A percentile compares a stretch with the other conserved stretches of the same genome.
Conservation (phyloP, 1,140 invertebrate genomes). For the Drosophila pallidifrons region DNA sequence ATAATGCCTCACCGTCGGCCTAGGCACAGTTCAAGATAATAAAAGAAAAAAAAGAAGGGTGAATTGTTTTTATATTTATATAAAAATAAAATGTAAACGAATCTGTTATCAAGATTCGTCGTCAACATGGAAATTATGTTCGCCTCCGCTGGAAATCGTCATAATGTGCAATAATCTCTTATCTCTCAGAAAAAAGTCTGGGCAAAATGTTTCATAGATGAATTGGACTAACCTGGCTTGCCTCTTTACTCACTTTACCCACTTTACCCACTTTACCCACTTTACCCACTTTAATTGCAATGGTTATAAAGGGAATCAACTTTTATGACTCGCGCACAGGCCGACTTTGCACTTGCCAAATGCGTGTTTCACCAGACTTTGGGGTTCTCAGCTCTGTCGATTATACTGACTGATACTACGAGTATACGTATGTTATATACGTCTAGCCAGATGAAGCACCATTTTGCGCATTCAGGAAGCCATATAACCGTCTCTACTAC, state of each 20-base stretch:
- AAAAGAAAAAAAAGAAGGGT: constrained; percentile 10
- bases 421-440: background rate
- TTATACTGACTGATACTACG: constrained; percentile 27
- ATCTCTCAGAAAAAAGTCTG: constrained; percentile 37
- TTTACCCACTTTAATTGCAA: constrained; percentile 46
- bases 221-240: constrained; percentile 29
- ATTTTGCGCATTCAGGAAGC: constrained; percentile 34
- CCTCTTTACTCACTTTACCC: constrained; percentile 9
- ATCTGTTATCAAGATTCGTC: constrained; percentile 36
- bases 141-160: constrained; percentile 25
- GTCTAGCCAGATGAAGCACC: constrained; percentile 14
- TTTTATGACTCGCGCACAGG: constrained; percentile 41
- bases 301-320: constrained; percentile 51
- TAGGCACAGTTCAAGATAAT: constrained; percentile 36
- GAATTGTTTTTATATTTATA: too few species aligned
- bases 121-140: constrained; percentile 54
- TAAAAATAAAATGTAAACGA: constrained; percentile 11
- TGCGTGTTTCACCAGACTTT: constrained; percentile 45
- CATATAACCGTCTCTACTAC: constrained; percentile 20
- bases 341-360: constrained; percentile 56
- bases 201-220: constrained; percentile 47
- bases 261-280: constrained; percentile 24
- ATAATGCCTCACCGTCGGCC: constrained; percentile 32
- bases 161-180: constrained; percentile 55
- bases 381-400: constrained; percentile 20